A percentile compares a stretch with the other conserved stretches of the same genome.
These are phyloP conservation scores for Propithecus coquereli DNA, from an alignment of 2,113 vertebrate species.

Conservation along the genomic window DNA sequence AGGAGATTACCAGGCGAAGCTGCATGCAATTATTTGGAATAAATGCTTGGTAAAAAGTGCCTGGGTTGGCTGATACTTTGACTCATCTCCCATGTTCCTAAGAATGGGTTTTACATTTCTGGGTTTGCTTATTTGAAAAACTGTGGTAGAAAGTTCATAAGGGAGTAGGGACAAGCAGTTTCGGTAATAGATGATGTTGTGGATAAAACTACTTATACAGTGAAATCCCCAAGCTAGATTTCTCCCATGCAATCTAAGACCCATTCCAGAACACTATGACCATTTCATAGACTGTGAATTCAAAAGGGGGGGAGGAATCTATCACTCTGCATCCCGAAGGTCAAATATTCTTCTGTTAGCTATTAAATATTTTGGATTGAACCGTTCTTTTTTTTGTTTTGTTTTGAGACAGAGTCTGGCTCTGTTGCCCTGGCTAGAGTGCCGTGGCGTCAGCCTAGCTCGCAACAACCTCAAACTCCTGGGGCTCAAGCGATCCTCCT, in stretches of 20 bases:
- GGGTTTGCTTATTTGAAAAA: neutral
- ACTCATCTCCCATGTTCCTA: neutral
- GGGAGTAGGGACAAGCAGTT: neutral
- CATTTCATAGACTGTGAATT: neutral
- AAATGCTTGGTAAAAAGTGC: neutral
- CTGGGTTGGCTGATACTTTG: neutral
- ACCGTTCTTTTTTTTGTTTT: too few relatives aligned
- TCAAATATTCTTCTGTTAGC: neutral
- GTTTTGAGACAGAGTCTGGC: too few relatives aligned
- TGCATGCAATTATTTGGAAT: neutral
- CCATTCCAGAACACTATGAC: neutral
- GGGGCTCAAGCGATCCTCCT: too few relatives aligned
- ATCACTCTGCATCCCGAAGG: slow-evolving; percentile 33
- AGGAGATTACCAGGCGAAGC: neutral
- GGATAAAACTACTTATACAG: neutral
- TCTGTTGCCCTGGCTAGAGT: too few relatives aligned
- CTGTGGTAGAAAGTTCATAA: neutral
- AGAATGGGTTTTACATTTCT: neutral
- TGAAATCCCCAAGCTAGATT: neutral
- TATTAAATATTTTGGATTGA: neutral
- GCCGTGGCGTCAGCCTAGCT: too few relatives aligned
- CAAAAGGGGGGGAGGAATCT: neutral
- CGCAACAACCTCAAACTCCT: too few relatives aligned
- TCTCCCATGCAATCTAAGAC: neutral
- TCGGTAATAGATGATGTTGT: neutral